phyloP scores from a whole-genome alignment of 23 tunicate species.

The Clavelina lepadiformis region DNA sequence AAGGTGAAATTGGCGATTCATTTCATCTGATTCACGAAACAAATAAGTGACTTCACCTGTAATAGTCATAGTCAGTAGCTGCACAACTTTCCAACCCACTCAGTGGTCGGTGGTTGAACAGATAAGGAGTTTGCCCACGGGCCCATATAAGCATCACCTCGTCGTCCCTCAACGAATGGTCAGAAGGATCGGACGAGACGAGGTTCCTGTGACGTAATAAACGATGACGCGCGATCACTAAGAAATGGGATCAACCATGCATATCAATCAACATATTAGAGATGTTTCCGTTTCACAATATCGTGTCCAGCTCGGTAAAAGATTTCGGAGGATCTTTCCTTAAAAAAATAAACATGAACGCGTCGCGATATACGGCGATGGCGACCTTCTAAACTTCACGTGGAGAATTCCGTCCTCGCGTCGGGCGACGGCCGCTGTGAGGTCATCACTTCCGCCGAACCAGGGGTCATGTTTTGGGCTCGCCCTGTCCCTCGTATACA shows the following conservation, averaged over 20 bases:
- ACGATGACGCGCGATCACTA: too few relatives aligned
- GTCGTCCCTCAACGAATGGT: constrained; percentile 31
- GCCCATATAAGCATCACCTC: constrained; percentile 45
- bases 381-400: constrained; percentile 44
- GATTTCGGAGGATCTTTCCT: neutral
- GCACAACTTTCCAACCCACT: constrained; percentile 63
- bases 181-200: constrained; percentile 24
- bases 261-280: too few relatives aligned
- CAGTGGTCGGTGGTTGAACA: constrained; percentile 36
- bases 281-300: too few relatives aligned
- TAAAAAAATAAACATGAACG: neutral
- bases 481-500: constrained; percentile 56
- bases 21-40: neutral
- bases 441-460: constrained; percentile 58
- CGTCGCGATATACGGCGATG: neutral
- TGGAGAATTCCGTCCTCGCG: constrained; percentile 37
- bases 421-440: constrained; percentile 52
- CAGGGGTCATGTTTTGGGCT: constrained; percentile 51
- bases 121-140: constrained; percentile 51
- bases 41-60: constrained; percentile 42
- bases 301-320: too few relatives aligned
- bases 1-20: neutral
- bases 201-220: constrained; percentile 29
- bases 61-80: constrained; percentile 51
- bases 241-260: too few relatives aligned